Evolutionary conservation across 2,888 invertebrate species (phyloP).

Genomic region (Diaprepes abbreviatus): DNA sequence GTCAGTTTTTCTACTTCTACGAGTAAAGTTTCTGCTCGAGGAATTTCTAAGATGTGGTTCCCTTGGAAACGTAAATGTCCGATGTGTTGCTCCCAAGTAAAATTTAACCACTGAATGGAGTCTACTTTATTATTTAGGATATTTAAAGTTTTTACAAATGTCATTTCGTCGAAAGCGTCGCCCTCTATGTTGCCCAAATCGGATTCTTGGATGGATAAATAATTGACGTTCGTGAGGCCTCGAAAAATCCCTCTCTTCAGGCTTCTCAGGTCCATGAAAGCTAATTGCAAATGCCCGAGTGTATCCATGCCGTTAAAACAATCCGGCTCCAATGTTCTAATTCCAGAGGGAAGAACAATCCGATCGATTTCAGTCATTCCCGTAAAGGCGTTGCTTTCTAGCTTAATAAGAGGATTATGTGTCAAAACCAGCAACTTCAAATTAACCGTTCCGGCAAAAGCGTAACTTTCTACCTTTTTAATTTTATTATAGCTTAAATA

Average conservation of each 20-base stretch:
- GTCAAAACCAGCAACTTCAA: conserved; percentile 85
- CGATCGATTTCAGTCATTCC: conserved; percentile 87
- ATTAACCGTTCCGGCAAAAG: conserved; percentile 89
- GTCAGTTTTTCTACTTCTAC: conserved; percentile 80
- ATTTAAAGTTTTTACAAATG: conserved; percentile 79
- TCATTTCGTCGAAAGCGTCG: conserved; percentile 83
- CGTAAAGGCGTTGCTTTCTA: conserved; percentile 87
- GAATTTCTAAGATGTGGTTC: conserved; percentile 86
- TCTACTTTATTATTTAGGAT: conserved; percentile 90
- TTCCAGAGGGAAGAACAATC: conserved; percentile 86
- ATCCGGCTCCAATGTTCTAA: conserved; percentile 81
- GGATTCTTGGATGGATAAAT: conserved; percentile 85
- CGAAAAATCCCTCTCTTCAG: conserved; percentile 74
- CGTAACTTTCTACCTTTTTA: conserved; percentile 75
- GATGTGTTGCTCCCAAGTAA: conserved; percentile 80
- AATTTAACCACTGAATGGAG: conserved; percentile 81
- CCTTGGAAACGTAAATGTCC: conserved; percentile 82
- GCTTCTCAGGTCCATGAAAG: conserved; percentile 84
- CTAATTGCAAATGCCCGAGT: conserved; percentile 84
- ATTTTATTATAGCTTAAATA: conserved; percentile 73
- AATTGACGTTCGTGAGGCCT: conserved; percentile 81
- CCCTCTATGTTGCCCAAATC: conserved; percentile 82
- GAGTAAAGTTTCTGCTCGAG: conserved; percentile 76
- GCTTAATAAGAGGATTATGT: conserved; percentile 86
- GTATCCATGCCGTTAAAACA: conserved; percentile 87